phyloP scores from a whole-genome alignment of 2,797 vertebrate genomes.

The Coracias cyanogaster region DNA sequence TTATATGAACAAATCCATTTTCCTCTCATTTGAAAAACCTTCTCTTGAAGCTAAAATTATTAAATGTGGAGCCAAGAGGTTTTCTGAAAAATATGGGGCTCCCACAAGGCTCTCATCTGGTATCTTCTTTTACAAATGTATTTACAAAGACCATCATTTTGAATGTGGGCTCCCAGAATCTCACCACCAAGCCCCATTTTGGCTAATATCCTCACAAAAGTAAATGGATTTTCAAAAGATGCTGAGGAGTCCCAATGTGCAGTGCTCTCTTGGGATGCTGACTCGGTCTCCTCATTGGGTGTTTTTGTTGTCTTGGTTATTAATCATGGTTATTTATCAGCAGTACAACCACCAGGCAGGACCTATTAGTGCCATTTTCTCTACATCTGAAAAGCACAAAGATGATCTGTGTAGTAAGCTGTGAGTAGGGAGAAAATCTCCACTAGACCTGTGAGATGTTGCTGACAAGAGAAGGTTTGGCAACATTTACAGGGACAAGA shows the following conservation, averaged over 20 bases:
- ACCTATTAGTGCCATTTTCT: background rate
- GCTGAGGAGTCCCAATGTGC: background rate
- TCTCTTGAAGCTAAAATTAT: background rate
- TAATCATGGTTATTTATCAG: background rate
- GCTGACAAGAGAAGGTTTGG: background rate
- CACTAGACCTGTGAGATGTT: background rate
- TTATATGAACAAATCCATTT: fast-evolving
- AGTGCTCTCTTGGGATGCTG: background rate
- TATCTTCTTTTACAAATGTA: fast-evolving
- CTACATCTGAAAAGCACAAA: background rate
- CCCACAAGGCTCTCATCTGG: background rate
- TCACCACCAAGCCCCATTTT: background rate
- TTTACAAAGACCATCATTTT: background rate
- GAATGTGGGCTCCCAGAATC: background rate
- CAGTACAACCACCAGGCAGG: background rate
- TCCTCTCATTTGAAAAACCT: background rate
- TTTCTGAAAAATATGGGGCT: background rate
- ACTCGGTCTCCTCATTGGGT: background rate
- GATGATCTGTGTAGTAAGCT: background rate
- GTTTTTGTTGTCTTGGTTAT: background rate
- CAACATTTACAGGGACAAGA: background rate
- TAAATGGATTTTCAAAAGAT: background rate
- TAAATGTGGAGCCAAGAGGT: background rate
- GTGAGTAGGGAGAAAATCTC: background rate
- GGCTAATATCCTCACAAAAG: background rate